These are phyloP conservation scores for Pterocles burchelli DNA, from an alignment of 2,113 vertebrate genomes.

Conservation along the genomic window DNA sequence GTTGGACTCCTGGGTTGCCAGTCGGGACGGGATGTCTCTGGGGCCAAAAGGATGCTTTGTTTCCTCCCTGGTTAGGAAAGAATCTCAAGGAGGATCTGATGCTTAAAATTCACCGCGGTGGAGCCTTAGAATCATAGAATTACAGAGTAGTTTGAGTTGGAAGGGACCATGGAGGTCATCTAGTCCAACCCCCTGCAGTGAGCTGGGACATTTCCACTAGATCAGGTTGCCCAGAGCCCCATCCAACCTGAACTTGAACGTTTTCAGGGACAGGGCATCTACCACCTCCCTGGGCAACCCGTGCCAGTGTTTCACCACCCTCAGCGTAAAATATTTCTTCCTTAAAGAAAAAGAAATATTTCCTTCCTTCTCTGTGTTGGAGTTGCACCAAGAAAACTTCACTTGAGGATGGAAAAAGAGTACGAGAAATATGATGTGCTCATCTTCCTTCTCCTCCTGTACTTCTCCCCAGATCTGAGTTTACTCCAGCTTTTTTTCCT, in stretches of 20 bases:
- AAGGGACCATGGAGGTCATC: too few relatives aligned
- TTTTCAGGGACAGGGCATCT: too few relatives aligned
- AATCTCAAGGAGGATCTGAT: neutral
- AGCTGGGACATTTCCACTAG: too few relatives aligned
- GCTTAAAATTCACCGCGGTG: neutral
- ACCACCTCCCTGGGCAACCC: too few relatives aligned
- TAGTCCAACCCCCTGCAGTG: too few relatives aligned
- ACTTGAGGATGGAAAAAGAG: neutral
- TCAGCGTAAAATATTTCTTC: too few relatives aligned
- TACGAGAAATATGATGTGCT: neutral
- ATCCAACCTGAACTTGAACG: too few relatives aligned
- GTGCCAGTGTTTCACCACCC: too few relatives aligned
- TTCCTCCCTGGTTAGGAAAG: neutral
- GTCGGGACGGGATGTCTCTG: neutral
- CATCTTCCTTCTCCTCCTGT: neutral
- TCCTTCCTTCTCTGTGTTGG: neutral
- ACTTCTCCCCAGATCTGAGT: neutral
- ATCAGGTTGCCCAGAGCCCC: too few relatives aligned
- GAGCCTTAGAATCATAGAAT: neutral
- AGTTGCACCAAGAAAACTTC: neutral
- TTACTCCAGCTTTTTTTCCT: neutral
- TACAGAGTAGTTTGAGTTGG: too few relatives aligned
- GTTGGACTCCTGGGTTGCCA: rapidly evolving
- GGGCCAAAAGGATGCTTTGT: neutral
- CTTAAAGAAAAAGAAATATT: too few relatives aligned